phyloP scores from a whole-genome alignment of 2,888 invertebrate genomes.

The Drosophila leonis region DNA sequence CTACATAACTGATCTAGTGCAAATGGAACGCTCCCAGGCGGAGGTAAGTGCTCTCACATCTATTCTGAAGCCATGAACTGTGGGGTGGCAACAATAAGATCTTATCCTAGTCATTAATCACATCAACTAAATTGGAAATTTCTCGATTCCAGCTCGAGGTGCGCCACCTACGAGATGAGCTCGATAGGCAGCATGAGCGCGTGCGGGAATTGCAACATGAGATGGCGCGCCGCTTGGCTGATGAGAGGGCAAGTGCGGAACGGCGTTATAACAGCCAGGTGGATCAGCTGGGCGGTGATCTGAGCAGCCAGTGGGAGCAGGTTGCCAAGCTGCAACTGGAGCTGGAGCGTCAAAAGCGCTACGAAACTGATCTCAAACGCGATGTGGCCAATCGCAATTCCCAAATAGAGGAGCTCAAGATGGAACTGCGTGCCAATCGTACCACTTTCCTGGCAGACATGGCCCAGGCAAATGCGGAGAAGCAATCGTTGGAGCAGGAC shows the following conservation, averaged over 20 bases:
- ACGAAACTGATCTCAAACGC: conserved; percentile 91
- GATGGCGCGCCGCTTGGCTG: conserved; percentile 89
- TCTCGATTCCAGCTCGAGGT: conserved; percentile 87
- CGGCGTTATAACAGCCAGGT: conserved; percentile 91
- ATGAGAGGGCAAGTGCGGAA: conserved; percentile 91
- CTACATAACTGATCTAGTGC: conserved; percentile 91
- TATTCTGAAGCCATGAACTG: neutral
- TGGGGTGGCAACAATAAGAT: neutral
- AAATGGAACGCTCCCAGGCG: conserved; percentile 91
- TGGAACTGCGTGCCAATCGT: conserved; percentile 91
- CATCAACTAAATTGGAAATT: no score
- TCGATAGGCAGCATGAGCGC: conserved; percentile 91
- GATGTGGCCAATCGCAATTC: conserved; percentile 91
- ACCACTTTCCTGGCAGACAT: conserved; percentile 91
- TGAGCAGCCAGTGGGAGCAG: conserved; percentile 92
- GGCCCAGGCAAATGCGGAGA: conserved; percentile 91
- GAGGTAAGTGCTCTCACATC: conserved; percentile 84
- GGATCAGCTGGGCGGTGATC: conserved; percentile 92
- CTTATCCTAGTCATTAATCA: neutral
- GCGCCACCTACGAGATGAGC: conserved; percentile 90
- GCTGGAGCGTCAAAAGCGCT: conserved; percentile 91
- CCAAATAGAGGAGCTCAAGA: conserved; percentile 91
- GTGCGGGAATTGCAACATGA: conserved; percentile 91
- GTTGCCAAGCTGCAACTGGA: conserved; percentile 92
- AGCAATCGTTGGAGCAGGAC: conserved; percentile 92